Conservation (phyloP, 2,888 invertebrate species). For the Mycalesis mineus region DNA sequence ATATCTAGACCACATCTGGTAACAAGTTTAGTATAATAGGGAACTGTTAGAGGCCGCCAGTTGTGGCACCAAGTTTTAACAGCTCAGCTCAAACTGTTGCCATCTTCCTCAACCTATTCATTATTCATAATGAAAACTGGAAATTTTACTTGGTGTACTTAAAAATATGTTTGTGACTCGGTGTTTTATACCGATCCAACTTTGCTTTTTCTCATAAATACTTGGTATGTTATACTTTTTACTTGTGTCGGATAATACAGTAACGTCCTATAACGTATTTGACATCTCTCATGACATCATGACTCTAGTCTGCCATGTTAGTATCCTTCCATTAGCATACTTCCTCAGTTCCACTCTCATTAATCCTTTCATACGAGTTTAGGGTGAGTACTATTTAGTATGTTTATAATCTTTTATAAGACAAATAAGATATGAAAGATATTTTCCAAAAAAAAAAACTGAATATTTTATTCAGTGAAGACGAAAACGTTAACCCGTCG, state of each 20-base stretch:
- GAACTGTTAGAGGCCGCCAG: slow-evolving; percentile 3
- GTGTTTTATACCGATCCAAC: not conserved
- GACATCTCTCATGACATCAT: too few relatives aligned
- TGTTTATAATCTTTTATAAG: too few relatives aligned
- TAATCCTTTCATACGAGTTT: too few relatives aligned
- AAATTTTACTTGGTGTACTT: not conserved
- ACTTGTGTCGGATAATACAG: too few relatives aligned
- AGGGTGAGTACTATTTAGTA: too few relatives aligned
- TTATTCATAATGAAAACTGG: not conserved
- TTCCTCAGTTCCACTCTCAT: too few relatives aligned
- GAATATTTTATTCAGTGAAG: not conserved
- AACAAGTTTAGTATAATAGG: slow-evolving; percentile 12
- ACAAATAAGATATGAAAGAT: not conserved
- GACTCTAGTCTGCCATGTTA: too few relatives aligned
- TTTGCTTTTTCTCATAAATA: too few relatives aligned
- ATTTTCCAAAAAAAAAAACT: not conserved
- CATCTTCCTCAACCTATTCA: not conserved
- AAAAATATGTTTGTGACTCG: not conserved
- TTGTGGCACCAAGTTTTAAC: slow-evolving; percentile 6
- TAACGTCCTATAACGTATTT: too few relatives aligned
- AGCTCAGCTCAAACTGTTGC: slow-evolving; percentile 2
- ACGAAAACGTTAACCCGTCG: not conserved
- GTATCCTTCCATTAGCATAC: too few relatives aligned
- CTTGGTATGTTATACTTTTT: too few relatives aligned
- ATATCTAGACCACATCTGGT: slow-evolving; percentile 17